Evolutionary conservation across 2,113 vertebrate species (phyloP), one percentile per base, ranked within the genome.

Genomic region (Paradisaea rubra): DNA sequence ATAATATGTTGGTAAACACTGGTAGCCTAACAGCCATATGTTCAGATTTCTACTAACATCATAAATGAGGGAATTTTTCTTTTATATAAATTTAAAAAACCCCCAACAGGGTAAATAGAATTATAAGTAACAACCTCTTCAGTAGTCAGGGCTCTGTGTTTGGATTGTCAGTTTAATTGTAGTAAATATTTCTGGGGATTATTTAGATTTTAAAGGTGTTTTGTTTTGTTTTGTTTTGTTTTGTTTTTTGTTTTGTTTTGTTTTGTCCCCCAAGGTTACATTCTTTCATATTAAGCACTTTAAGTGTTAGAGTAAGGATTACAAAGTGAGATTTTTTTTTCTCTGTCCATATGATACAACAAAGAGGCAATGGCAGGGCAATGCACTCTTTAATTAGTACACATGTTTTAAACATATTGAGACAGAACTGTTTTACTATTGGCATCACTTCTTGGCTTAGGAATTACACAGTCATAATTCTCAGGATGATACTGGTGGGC

Each of bases 1-100:
- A 89, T 95, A 89, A 91, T 69, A 68, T 96, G 8, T 66, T 89
- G 73, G 69, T 83, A 93, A 95, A 64, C 21, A 37, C 8, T 70
- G 69, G 13, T 37, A 84, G 72, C 30, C 23, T 94, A 81, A 66
- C 73, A 96, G 14, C 23, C 88, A 31, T 74, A 60, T 87, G 96
- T 96, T 88, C 39, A 91, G 57, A 61, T 71, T 77, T 95, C 57
- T 96, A 94, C 54, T 78, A 57, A 78, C 22, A 78, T 56, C 10
- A 71, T 68, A 89, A 71, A 83, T 80, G 11, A 83, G 21, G 27
- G 10, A 91, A 49, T 35, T 68, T 88, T 68, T 83, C 7, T 35
- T 42, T 61, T 80, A 64, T 49, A 88, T 44, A 42, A 39, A 17
- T 59, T 65, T 12, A 0, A 4, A 33, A 56, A 42, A 30, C 8